Evolutionary conservation across 1,140 invertebrate genomes (phyloP).

Genomic region (Tribolium madens): DNA sequence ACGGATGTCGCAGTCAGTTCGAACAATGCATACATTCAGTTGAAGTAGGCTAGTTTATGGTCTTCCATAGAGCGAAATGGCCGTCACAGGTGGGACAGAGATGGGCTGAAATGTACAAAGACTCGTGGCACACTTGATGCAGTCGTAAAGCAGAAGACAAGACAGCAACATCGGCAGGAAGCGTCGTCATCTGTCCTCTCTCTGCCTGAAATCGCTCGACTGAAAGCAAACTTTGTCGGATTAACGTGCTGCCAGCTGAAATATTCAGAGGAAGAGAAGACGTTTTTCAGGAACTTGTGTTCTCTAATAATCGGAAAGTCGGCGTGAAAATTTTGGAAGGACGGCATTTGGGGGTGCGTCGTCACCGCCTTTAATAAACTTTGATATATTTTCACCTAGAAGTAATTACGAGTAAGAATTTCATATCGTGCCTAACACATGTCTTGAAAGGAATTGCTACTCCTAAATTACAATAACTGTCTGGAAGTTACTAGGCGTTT

Average conservation of each 20-base stretch:
- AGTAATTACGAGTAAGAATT: constrained; percentile 52
- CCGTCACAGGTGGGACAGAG: constrained; percentile 14
- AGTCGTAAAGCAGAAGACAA: constrained; percentile 47
- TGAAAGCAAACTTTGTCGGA: constrained; percentile 35
- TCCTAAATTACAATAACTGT: constrained; percentile 52
- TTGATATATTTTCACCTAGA: constrained; percentile 51
- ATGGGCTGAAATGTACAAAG: constrained; percentile 2
- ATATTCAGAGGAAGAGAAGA: constrained; percentile 12
- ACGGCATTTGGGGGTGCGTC: not conserved
- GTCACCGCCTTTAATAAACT: constrained; percentile 44
- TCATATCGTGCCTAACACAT: constrained; percentile 46
- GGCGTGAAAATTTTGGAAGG: not conserved
- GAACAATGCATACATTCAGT: constrained; percentile 37
- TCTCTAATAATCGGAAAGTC: constrained; percentile 9
- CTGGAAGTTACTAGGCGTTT: constrained; percentile 34
- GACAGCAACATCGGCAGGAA: constrained; percentile 40
- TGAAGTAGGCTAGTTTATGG: constrained; percentile 32
- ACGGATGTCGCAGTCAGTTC: constrained; percentile 36
- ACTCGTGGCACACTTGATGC: constrained; percentile 46
- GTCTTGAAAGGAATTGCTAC: constrained; percentile 40
- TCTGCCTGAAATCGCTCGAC: constrained; percentile 20
- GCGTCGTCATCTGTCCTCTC: constrained; percentile 45
- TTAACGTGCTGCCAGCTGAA: constrained; percentile 30
- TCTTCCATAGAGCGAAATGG: constrained; percentile 6
- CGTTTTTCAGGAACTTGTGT: constrained; percentile 1